These are phyloP conservation scores for Nesogale talazaci DNA, from an alignment of 2,113 vertebrate genomes.

Conservation along the genomic window DNA sequence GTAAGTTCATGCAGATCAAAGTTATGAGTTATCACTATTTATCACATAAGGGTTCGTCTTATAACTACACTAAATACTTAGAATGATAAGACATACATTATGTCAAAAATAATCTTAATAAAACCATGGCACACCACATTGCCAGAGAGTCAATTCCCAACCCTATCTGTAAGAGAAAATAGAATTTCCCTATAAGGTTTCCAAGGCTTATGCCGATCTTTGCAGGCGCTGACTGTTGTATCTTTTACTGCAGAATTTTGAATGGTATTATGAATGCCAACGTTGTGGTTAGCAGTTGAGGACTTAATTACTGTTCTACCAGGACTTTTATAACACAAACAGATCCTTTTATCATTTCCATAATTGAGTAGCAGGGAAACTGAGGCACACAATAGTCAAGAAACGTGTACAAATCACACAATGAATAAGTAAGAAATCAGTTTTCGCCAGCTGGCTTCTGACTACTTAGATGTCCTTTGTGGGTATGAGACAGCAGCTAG, in stretches of 20 bases:
- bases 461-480: background rate
- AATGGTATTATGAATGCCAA: too few relatives aligned
- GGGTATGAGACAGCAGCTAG: background rate
- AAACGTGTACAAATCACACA: background rate
- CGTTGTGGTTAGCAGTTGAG: too few relatives aligned
- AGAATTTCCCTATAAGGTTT: too few relatives aligned
- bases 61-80: background rate
- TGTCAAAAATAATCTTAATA: background rate
- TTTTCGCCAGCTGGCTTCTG: background rate
- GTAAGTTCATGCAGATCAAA: background rate
- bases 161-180: too few relatives aligned
- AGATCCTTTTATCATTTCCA: background rate
- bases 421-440: slow-evolving; percentile 3
- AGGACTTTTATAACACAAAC: too few relatives aligned
- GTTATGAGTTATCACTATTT: background rate
- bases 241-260: too few relatives aligned
- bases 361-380: slow-evolving; percentile 2
- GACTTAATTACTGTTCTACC: too few relatives aligned
- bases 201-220: too few relatives aligned
- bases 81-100: background rate
- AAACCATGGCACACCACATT: background rate
- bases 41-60: background rate
- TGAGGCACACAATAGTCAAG: background rate
- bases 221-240: too few relatives aligned
- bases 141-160: too few relatives aligned